Evolutionary conservation across 2,888 invertebrate species (phyloP).

Genomic region (Dicyrtoma fusca): DNA sequence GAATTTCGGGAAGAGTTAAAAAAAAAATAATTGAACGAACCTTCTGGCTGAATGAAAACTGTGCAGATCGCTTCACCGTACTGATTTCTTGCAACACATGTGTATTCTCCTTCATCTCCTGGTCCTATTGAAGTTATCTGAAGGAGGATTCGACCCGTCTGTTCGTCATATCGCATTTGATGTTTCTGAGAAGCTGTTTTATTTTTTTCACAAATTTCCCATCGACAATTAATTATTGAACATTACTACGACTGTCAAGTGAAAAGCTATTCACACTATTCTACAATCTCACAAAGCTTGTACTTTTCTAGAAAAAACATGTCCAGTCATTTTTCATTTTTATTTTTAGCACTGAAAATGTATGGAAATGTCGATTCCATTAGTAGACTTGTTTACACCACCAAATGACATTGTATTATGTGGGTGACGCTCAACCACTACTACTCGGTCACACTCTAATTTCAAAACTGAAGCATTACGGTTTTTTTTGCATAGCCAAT

Average conservation of each 20-base stretch:
- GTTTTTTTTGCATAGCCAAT: too few relatives aligned
- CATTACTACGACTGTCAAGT: not conserved
- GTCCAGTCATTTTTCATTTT: too few relatives aligned
- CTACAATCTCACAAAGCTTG: not conserved
- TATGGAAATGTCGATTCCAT: too few relatives aligned
- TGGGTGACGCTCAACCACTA: too few relatives aligned
- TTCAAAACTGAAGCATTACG: too few relatives aligned
- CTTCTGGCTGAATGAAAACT: slow-evolving; percentile 88
- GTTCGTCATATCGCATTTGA: slow-evolving; percentile 86
- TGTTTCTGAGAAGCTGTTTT: slow-evolving; percentile 75
- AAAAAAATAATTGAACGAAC: slow-evolving; percentile 44
- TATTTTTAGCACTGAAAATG: not conserved
- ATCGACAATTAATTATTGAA: too few relatives aligned
- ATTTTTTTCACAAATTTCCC: too few relatives aligned
- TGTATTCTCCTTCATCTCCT: slow-evolving; percentile 95
- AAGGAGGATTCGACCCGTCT: slow-evolving; percentile 85
- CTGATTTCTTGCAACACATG: slow-evolving; percentile 90
- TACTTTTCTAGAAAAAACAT: not conserved
- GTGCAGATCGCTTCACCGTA: slow-evolving; percentile 97
- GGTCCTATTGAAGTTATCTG: slow-evolving; percentile 93
- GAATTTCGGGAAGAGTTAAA: slow-evolving; percentile 1
- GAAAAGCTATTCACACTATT: not conserved
- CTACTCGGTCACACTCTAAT: too few relatives aligned
- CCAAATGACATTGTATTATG: too few relatives aligned
- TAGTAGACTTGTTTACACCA: too few relatives aligned